Conservation (phyloP, 2,797 vertebrate genomes). For the Aotus griseimembra region DNA sequence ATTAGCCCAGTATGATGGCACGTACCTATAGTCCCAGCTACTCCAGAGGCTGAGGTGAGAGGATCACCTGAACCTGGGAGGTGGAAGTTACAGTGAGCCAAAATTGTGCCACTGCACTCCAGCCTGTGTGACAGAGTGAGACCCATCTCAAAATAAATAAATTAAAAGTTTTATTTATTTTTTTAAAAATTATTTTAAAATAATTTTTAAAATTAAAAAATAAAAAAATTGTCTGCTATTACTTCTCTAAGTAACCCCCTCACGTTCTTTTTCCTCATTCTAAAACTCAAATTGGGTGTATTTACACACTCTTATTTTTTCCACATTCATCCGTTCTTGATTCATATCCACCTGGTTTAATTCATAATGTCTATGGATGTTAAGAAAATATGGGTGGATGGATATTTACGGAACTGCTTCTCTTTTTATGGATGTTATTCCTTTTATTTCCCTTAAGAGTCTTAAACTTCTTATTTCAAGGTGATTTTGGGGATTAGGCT, state of each 20-base stretch:
- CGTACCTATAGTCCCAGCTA: no score
- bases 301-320: not conserved
- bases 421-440: not conserved
- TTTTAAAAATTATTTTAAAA: no score
- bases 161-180: no score
- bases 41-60: no score
- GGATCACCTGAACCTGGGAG: no score
- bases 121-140: no score
- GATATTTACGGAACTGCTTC: not conserved
- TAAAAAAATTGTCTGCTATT: no score
- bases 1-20: no score
- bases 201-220: no score
- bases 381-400: not conserved
- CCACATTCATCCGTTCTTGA: not conserved
- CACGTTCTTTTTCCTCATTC: not conserved
- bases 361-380: not conserved
- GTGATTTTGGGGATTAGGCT: not conserved
- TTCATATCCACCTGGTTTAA: not conserved
- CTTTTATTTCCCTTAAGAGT: not conserved
- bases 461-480: conserved; percentile 21
- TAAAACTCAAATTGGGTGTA: not conserved
- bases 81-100: no score
- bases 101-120: no score
- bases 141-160: no score
- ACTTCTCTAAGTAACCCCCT: not conserved